Evolutionary conservation across 1,140 invertebrate species (phyloP).

Genomic region (Grapholita molesta): DNA sequence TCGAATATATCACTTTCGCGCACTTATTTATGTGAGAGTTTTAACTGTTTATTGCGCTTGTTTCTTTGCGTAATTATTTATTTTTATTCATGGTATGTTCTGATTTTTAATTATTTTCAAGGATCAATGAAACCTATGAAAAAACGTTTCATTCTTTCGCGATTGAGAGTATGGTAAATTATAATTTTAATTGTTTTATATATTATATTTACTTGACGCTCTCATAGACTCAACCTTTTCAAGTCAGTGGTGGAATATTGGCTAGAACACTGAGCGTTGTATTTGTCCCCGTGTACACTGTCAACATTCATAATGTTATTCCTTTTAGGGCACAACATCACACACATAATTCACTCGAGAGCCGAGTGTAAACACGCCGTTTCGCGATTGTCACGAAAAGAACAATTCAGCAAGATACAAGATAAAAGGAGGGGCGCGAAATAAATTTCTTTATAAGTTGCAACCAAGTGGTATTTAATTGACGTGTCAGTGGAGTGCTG

Average conservation of each 20-base stretch:
- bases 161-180: no score
- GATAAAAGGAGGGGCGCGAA: slow-evolving; percentile 63
- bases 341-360: slow-evolving; percentile 39
- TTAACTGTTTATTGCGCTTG: neutral
- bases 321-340: slow-evolving; percentile 11
- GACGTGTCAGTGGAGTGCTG: slow-evolving; percentile 41
- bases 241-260: neutral
- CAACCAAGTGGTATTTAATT: slow-evolving; percentile 68
- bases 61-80: neutral
- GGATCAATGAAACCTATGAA: no score
- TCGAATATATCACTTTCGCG: slow-evolving; percentile 10
- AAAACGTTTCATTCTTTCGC: no score
- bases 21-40: neutral
- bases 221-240: neutral
- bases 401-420: slow-evolving; percentile 68
- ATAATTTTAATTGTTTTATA: neutral
- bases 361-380: slow-evolving; percentile 49
- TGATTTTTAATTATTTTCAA: no score
- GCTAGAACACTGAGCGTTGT: neutral
- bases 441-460: slow-evolving; percentile 66
- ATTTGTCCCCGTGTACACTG: neutral
- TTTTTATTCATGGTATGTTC: neutral
- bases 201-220: neutral
- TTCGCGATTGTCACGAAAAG: slow-evolving; percentile 62
- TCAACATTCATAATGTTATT: neutral